phyloP scores from a whole-genome alignment of 2,797 vertebrate genomes.

The Microctenopoma stevenorrisi region DNA sequence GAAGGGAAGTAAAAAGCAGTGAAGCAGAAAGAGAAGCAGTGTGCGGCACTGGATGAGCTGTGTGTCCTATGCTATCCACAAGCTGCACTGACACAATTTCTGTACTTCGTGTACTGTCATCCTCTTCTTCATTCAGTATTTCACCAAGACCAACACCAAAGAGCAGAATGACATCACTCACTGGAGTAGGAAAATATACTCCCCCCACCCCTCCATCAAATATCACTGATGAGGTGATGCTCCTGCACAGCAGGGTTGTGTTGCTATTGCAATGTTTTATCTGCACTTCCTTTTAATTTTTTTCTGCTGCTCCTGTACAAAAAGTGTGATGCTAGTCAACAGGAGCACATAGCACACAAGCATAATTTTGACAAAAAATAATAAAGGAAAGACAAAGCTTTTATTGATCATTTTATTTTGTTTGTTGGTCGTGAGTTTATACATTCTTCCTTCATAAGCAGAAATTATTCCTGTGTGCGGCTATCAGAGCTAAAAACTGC shows the following conservation, averaged over 20 bases:
- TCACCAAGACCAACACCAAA: constrained; percentile 45
- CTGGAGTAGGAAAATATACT: constrained; percentile 38
- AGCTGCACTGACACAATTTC: constrained; percentile 41
- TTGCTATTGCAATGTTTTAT: constrained; percentile 28
- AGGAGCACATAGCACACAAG: neutral
- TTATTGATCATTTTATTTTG: too few relatives aligned
- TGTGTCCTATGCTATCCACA: constrained; percentile 29
- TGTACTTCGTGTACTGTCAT: constrained; percentile 61
- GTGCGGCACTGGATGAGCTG: constrained; percentile 14
- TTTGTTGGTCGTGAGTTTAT: neutral
- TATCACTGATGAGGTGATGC: constrained; percentile 60
- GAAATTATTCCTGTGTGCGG: neutral
- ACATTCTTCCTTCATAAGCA: neutral
- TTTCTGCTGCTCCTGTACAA: neutral
- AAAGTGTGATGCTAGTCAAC: neutral
- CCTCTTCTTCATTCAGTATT: constrained; percentile 48
- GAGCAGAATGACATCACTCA: constrained; percentile 74
- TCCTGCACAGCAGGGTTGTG: constrained; percentile 41
- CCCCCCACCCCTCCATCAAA: constrained; percentile 37
- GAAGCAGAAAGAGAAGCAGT: constrained; percentile 6
- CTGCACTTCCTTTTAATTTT: constrained; percentile 1
- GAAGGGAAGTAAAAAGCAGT: neutral
- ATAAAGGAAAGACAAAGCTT: neutral
- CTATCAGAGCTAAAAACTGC: too few relatives aligned
- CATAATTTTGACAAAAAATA: neutral